Evolutionary conservation across 2,113 vertebrate genomes (phyloP).

Genomic region (Nyctibius bracteatus): DNA sequence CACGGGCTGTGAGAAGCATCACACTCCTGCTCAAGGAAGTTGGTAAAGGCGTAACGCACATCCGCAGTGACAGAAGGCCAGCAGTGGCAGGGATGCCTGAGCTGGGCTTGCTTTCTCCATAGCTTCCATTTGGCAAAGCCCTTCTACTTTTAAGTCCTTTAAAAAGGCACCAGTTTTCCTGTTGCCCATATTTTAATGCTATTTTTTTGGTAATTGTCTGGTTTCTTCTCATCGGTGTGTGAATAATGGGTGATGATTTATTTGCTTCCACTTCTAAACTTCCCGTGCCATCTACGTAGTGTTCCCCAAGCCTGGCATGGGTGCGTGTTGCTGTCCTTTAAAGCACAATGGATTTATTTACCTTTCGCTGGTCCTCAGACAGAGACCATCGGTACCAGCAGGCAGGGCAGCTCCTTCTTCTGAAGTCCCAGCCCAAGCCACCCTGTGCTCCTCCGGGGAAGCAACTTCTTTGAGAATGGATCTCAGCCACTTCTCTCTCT

Average conservation of each 20-base stretch:
- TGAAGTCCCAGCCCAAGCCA: not conserved
- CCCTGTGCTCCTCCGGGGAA: not conserved
- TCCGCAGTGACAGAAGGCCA: not conserved
- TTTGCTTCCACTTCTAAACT: not conserved
- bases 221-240: not conserved
- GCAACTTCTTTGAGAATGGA: not conserved
- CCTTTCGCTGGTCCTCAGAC: not conserved
- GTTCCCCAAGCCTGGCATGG: not conserved
- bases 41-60: not conserved
- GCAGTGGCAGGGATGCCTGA: fast-evolving
- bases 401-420: not conserved
- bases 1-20: not conserved
- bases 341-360: not conserved
- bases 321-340: not conserved
- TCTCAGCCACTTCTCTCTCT: not conserved
- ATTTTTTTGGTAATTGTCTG: not conserved
- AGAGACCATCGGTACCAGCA: not conserved
- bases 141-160: not conserved
- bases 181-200: not conserved
- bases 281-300: not conserved
- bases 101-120: not conserved
- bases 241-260: not conserved
- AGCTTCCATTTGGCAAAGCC: not conserved
- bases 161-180: not conserved
- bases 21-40: not conserved